Conservation (phyloP, 2,888 invertebrate species). For the Leptinotarsa haldemani region DNA sequence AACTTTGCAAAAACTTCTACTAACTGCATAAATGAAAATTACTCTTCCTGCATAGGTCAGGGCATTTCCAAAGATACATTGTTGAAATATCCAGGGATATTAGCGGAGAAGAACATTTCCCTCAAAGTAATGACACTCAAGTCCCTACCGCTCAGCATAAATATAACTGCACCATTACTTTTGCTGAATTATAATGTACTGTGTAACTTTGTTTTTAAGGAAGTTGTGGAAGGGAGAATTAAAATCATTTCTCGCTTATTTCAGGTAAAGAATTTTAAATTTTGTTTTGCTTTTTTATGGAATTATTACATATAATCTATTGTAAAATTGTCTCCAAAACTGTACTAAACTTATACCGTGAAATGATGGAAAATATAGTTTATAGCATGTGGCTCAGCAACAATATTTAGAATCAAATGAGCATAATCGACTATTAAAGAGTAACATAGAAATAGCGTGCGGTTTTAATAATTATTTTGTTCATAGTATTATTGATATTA, state of each 20-base stretch:
- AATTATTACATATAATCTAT: too few relatives aligned
- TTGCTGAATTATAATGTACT: constrained; percentile 44
- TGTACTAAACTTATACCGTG: too few relatives aligned
- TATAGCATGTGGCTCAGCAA: too few relatives aligned
- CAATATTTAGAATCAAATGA: too few relatives aligned
- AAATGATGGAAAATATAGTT: too few relatives aligned
- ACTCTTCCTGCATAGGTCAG: constrained; percentile 48
- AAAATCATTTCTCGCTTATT: constrained; percentile 50
- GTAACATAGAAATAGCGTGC: too few relatives aligned
- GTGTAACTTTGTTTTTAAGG: constrained; percentile 41
- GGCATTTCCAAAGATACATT: constrained; percentile 51
- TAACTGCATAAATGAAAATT: constrained; percentile 51
- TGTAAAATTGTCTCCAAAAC: too few relatives aligned
- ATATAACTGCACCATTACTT: constrained; percentile 53
- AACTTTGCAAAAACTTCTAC: constrained; percentile 45
- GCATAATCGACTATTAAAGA: too few relatives aligned
- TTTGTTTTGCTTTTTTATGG: too few relatives aligned
- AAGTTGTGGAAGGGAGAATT: constrained; percentile 45
- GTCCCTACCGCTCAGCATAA: constrained; percentile 53
- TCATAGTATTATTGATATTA: too few relatives aligned
- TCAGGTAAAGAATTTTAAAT: constrained; percentile 46
- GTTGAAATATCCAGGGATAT: constrained; percentile 55
- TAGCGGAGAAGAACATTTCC: constrained; percentile 50
- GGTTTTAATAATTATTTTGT: too few relatives aligned
- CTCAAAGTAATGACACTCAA: constrained; percentile 53